phyloP scores from a whole-genome alignment of 2,797 vertebrate genomes.

The Chelon labrosus region DNA sequence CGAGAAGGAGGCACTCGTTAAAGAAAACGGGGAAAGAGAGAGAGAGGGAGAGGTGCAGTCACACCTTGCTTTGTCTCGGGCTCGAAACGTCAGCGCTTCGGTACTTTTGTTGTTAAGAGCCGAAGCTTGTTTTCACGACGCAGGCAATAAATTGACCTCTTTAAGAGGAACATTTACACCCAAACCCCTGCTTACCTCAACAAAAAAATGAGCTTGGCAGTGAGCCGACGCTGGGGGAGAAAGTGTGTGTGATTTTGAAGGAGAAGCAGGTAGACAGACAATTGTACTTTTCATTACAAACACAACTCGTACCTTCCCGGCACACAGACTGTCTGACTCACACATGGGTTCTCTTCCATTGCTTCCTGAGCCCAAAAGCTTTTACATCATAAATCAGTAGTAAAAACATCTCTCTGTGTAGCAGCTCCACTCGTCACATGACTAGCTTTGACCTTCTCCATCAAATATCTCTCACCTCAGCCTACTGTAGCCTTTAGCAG shows the following conservation, averaged over 20 bases:
- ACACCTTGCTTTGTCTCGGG: constrained; percentile 22
- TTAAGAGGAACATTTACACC: constrained; percentile 2
- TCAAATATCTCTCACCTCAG: constrained; percentile 74
- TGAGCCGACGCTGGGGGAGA: not conserved
- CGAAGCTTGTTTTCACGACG: constrained; percentile 7
- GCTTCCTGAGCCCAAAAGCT: constrained; percentile 47
- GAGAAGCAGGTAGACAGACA: constrained; percentile 20
- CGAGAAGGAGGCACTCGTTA: constrained; percentile 53
- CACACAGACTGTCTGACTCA: constrained; percentile 47
- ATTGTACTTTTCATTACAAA: constrained; percentile 33
- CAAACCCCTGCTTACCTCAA: not conserved
- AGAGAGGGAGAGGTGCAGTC: constrained; percentile 1
- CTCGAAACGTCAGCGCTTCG: constrained; percentile 20
- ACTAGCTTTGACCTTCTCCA: constrained; percentile 74
- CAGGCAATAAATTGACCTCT: constrained; percentile 5
- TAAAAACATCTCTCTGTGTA: constrained; percentile 72
- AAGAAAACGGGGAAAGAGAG: constrained; percentile 41
- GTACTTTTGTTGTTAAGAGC: constrained; percentile 15
- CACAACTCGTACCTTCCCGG: constrained; percentile 23
- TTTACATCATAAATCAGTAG: constrained; percentile 77
- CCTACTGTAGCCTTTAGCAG: constrained; percentile 77
- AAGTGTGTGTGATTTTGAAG: constrained; percentile 23
- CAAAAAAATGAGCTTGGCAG: constrained; percentile 11
- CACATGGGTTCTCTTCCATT: constrained; percentile 56
- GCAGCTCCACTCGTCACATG: constrained; percentile 77